phyloP scores from a whole-genome alignment of 2,888 invertebrate genomes.

The Monoplex corrugatus region DNA sequence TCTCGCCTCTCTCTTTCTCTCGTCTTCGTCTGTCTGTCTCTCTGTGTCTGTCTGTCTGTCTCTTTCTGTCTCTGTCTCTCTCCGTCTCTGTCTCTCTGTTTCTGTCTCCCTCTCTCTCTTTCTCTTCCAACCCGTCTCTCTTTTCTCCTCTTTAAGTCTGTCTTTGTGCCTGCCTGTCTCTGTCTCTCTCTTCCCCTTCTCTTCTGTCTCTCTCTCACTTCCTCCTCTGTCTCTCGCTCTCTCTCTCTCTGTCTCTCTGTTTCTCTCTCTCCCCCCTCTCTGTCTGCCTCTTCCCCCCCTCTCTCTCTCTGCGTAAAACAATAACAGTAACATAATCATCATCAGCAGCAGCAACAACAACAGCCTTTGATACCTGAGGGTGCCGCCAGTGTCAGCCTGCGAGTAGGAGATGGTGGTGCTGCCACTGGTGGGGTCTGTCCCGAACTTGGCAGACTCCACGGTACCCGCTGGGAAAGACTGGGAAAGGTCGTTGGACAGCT shows the following conservation, averaged over 20 bases:
- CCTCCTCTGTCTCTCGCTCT: too few relatives aligned
- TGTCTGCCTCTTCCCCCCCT: neutral
- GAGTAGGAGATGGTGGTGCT: conserved; percentile 10
- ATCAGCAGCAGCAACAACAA: neutral
- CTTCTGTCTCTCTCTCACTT: neutral
- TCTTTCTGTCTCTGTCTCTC: neutral
- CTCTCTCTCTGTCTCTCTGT: neutral
- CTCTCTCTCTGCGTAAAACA: neutral
- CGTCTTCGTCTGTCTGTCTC: neutral
- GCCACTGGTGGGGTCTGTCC: neutral
- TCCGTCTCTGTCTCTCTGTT: neutral
- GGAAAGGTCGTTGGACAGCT: neutral
- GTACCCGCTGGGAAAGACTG: conserved; percentile 22
- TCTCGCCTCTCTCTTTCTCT: neutral
- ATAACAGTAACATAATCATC: neutral
- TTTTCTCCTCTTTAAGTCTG: neutral
- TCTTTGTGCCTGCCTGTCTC: neutral
- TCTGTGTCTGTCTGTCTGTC: neutral
- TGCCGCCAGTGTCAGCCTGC: neutral
- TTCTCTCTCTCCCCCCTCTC: neutral
- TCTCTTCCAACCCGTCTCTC: neutral
- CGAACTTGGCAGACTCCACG: conserved; percentile 42
- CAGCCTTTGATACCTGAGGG: neutral
- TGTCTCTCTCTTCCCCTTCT: neutral
- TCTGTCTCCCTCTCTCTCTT: neutral